Base-by-base conservation (phyloP, 2,888 invertebrate genomes). In the Seira ritae region DNA sequence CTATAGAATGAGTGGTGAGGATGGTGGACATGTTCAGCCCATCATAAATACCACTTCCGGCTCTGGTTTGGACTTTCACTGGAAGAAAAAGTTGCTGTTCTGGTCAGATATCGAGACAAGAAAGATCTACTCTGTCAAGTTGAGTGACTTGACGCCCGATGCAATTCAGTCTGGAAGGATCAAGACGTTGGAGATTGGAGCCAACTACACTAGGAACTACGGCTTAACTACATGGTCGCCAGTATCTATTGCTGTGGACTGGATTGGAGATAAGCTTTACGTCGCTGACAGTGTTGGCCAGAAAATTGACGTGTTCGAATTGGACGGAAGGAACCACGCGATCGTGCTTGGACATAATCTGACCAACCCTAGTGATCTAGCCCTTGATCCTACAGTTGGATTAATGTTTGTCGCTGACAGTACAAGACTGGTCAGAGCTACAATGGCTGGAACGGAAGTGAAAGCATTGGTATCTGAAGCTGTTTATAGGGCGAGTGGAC, bases 221-320 rank as follows among this genome's bases (percentile, higher is more conserved):
- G 83, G 80, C 0, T 72, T 75, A 1, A 81, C 84, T 0, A 95
- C 96, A 0, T 97, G 97, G 97, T 93, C 96, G 0, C 97, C 97
- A 0, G 95, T 96, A 0, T 95, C 97, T 0, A 91, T 99, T 71
- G 98, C 99, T 8, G 95, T 98, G 17, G 99, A 99, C 92, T 99
- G 98, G 97, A 94, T 99, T 65, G 97, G 97, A 0, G 96, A 97
- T 91, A 98, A 98, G 91, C 92, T 99, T 8, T 99, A 98, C 91
- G 96, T 98, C 20, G 97, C 97, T 0, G 98, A 99, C 91, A 94
- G 95, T 20, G 93, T 97, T 22, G 97, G 97, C 0, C 96, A 97
- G 91, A 97, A 97, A 92, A 95, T 99, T 80, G 98, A 98, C 90
- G 95, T 99, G 0, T 96, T 98, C 90, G 97, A 97, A 90, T 92